Percentiles rank a stretch among this genome's conserved stretches.
phyloP scores from a whole-genome alignment of 2,797 vertebrate genomes.

The Selene dorsalis region DNA sequence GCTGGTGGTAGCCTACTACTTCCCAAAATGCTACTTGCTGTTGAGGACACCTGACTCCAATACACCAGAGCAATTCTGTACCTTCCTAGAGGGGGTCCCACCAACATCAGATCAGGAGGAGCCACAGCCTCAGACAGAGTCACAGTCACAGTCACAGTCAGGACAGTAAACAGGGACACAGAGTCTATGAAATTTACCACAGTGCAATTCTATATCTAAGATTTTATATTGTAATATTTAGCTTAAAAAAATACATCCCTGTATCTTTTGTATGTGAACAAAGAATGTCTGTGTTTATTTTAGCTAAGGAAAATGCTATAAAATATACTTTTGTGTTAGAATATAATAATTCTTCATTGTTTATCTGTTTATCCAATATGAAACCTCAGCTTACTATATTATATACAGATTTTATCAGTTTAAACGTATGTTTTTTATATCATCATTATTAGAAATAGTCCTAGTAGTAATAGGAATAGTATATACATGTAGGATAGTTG shows the following conservation, averaged over 20 bases:
- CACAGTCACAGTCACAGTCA: slow-evolving; percentile 29
- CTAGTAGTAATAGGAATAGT: too few relatives aligned
- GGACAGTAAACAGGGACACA: slow-evolving; percentile 16
- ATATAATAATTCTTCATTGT: neutral
- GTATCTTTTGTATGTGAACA: neutral
- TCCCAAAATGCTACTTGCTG: slow-evolving; percentile 91
- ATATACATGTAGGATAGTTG: too few relatives aligned
- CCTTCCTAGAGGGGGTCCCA: slow-evolving; percentile 72
- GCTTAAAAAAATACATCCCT: neutral
- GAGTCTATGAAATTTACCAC: neutral
- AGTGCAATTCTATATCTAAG: neutral
- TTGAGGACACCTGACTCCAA: slow-evolving; percentile 86
- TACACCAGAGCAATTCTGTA: slow-evolving; percentile 85
- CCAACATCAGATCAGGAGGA: slow-evolving; percentile 65
- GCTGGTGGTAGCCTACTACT: slow-evolving; percentile 82
- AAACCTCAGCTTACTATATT: neutral
- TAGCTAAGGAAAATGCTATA: neutral
- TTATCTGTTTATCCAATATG: neutral
- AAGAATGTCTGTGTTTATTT: neutral
- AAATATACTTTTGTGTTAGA: neutral
- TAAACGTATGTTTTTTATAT: neutral
- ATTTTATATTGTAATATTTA: neutral
- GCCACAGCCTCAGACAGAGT: slow-evolving; percentile 49
- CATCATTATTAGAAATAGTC: neutral
- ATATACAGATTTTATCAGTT: neutral